phyloP scores from a whole-genome alignment of 2,888 invertebrate genomes.

The Leptopterna dolabrata region DNA sequence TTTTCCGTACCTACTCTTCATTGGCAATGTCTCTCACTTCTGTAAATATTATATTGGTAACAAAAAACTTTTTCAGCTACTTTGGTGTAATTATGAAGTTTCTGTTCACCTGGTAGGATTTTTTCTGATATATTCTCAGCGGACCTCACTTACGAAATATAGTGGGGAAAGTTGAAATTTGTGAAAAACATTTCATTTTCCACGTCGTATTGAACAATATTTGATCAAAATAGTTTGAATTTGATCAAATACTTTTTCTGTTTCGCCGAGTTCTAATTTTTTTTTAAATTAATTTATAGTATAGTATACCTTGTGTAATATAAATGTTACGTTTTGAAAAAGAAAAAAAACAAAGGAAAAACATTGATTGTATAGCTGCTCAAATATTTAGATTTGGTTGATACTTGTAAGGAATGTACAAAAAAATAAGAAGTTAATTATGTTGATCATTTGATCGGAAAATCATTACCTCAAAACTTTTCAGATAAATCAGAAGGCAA shows the following conservation, averaged over 20 bases:
- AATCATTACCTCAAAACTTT: slow-evolving; percentile 58
- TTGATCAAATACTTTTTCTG: no score
- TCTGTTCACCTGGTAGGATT: background rate
- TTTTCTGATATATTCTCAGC: background rate
- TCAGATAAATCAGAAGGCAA: slow-evolving; percentile 56
- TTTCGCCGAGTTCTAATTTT: background rate
- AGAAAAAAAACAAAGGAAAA: slow-evolving; percentile 1
- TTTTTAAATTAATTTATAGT: slow-evolving; percentile 23
- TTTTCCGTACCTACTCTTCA: background rate
- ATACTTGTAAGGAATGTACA: slow-evolving; percentile 38
- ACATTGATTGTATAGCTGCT: slow-evolving; percentile 58
- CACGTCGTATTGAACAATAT: background rate
- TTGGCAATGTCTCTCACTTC: slow-evolving; percentile 13
- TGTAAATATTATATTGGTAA: slow-evolving; percentile 23
- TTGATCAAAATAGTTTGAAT: background rate
- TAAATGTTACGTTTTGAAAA: slow-evolving; percentile 19
- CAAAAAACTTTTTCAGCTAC: background rate
- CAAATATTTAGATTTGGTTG: slow-evolving; percentile 52
- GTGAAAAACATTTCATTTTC: background rate
- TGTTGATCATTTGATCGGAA: slow-evolving; percentile 46
- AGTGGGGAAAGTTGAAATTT: background rate
- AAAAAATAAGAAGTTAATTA: slow-evolving; percentile 46
- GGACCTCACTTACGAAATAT: background rate
- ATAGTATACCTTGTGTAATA: slow-evolving; percentile 36
- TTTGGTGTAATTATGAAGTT: slow-evolving; percentile 12